phyloP scores from a whole-genome alignment of 1,140 invertebrate genomes.

The Potamilus streckersoni region DNA sequence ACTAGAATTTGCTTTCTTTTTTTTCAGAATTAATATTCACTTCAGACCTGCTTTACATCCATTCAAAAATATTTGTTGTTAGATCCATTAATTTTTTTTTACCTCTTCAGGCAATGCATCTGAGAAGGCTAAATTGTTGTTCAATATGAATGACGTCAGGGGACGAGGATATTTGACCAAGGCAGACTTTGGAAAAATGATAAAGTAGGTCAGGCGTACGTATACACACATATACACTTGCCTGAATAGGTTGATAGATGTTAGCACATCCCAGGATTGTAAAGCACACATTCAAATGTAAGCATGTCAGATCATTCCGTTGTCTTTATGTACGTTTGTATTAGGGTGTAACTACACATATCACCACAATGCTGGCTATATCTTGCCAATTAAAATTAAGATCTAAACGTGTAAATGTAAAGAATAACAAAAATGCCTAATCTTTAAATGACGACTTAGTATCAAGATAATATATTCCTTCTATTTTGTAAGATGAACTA shows the following conservation, averaged over 20 bases:
- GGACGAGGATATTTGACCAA: conserved; percentile 71
- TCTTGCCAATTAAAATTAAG: no score
- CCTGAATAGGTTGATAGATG: background rate
- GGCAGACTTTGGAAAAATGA: conserved; percentile 72
- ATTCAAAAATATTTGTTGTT: background rate
- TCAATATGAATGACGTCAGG: conserved; percentile 99
- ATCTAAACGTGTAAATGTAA: no score
- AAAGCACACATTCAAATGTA: background rate
- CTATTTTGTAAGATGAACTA: no score
- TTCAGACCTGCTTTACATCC: no score
- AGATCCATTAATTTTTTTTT: background rate
- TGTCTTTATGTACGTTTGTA: background rate
- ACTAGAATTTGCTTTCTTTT: no score
- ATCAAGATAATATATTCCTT: no score
- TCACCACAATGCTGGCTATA: no score
- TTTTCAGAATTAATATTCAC: no score
- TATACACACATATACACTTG: background rate
- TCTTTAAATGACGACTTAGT: no score
- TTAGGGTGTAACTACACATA: no score
- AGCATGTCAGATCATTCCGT: background rate
- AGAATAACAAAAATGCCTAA: no score
- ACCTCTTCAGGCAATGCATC: conserved; percentile 85
- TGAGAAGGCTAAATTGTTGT: conserved; percentile 95
- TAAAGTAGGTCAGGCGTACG: conserved; percentile 67
- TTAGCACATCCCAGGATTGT: background rate